phyloP scores from a whole-genome alignment of 2,797 vertebrate genomes.

The Orientallactaga sibirica region DNA sequence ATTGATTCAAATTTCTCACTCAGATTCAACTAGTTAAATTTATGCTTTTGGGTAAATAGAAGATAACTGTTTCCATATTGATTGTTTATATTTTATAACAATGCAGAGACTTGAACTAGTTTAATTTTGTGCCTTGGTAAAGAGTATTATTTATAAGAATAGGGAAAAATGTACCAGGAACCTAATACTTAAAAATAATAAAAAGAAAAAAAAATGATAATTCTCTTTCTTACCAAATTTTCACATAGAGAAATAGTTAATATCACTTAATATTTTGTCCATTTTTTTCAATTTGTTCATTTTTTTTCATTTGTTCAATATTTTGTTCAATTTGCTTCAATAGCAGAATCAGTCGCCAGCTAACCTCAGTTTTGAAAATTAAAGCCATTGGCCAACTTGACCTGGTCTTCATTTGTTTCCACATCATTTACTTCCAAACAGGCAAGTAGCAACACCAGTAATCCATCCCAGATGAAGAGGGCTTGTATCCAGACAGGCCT shows the following conservation, averaged over 20 bases:
- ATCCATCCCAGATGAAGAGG: neutral
- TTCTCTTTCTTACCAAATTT: neutral
- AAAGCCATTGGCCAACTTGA: neutral
- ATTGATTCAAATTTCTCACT: slow-evolving; percentile 17
- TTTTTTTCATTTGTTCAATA: neutral
- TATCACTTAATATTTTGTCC: slow-evolving; percentile 15
- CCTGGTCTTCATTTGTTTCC: neutral
- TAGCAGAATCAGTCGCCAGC: neutral
- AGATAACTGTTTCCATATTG: slow-evolving; percentile 33
- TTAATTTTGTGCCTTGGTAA: neutral
- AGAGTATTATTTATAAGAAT: slow-evolving; percentile 17
- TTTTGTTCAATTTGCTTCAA: slow-evolving; percentile 6
- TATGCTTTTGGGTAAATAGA: slow-evolving; percentile 34
- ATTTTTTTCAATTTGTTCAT: too few species aligned
- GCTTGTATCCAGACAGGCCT: neutral
- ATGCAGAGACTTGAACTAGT: neutral
- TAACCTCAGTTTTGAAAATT: neutral
- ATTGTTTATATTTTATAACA: neutral
- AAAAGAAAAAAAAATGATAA: neutral
- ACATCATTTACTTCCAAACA: neutral
- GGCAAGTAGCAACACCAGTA: neutral
- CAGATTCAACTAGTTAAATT: slow-evolving; percentile 18
- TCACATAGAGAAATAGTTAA: neutral
- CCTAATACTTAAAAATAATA: neutral
- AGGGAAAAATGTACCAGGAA: neutral